Evolutionary conservation across 2,888 invertebrate genomes (phyloP).

Genomic region (Deroplatys truncata): DNA sequence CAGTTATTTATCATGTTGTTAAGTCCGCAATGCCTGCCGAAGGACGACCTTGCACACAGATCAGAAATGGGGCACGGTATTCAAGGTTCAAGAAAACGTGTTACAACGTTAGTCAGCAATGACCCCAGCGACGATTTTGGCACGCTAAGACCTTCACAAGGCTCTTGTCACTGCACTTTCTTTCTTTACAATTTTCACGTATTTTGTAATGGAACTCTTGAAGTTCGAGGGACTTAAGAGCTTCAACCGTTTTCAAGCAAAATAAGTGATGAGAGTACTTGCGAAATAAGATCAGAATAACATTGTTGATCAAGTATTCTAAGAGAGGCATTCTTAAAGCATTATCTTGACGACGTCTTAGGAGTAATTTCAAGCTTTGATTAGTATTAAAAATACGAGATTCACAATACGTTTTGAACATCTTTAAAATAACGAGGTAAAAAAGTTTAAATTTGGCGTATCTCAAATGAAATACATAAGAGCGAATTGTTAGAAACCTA

Average conservation of each 20-base stretch:
- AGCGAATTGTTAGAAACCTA: too few species aligned
- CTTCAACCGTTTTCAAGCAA: neutral
- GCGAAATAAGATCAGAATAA: too few species aligned
- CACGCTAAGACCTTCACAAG: neutral
- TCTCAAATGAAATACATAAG: too few species aligned
- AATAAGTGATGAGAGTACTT: neutral
- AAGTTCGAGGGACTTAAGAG: neutral
- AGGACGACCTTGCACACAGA: neutral
- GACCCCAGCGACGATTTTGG: neutral
- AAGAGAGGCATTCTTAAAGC: too few species aligned
- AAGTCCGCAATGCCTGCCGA: neutral
- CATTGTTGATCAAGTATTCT: too few species aligned
- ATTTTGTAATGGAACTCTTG: neutral
- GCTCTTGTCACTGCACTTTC: neutral
- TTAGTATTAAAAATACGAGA: too few species aligned
- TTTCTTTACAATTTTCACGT: neutral
- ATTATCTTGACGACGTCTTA: too few species aligned
- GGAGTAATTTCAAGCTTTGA: too few species aligned
- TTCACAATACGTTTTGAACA: too few species aligned
- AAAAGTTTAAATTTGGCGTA: too few species aligned
- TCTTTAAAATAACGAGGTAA: too few species aligned
- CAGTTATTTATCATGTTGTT: neutral
- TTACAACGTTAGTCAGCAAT: neutral
- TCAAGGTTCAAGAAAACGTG: neutral
- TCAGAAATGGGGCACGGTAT: neutral